Conservation (phyloP, 2,888 invertebrate genomes). For the Tachina grossa region DNA sequence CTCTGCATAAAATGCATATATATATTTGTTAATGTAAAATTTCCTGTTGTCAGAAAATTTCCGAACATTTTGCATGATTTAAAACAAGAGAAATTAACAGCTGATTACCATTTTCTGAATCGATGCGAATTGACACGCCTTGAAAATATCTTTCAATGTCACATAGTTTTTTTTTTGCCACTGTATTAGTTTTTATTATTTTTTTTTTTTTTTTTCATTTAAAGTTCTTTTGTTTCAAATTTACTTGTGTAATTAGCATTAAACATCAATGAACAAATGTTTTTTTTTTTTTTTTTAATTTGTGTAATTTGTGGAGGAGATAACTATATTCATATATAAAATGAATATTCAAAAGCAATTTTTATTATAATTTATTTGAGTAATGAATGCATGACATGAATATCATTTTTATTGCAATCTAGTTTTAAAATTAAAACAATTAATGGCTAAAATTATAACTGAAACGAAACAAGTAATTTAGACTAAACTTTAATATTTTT, state of each 20-base stretch:
- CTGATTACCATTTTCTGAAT: no score
- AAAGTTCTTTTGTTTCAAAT: constrained; percentile 46
- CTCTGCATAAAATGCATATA: no score
- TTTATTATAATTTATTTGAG: constrained; percentile 23
- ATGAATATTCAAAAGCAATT: constrained; percentile 21
- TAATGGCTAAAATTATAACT: neutral
- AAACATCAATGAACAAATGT: neutral
- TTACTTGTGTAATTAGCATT: constrained; percentile 29
- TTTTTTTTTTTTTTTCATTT: constrained; percentile 16
- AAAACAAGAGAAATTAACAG: no score
- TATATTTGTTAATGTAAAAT: no score
- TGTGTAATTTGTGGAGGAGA: constrained; percentile 17
- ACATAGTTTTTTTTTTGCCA: no score
- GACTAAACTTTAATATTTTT: no score
- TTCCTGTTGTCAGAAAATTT: no score
- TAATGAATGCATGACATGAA: constrained; percentile 42
- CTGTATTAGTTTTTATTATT: neutral
- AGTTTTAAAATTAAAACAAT: neutral
- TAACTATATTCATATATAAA: constrained; percentile 49
- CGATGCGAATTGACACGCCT: no score
- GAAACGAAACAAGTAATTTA: no score
- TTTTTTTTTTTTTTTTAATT: constrained; percentile 16
- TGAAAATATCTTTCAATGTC: no score
- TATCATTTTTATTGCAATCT: constrained; percentile 6
- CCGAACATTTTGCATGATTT: no score